Percentiles rank a stretch among this genome's conserved stretches.
Evolutionary conservation across 2,113 vertebrate species (phyloP).

Genomic region (Sigmodon hispidus): DNA sequence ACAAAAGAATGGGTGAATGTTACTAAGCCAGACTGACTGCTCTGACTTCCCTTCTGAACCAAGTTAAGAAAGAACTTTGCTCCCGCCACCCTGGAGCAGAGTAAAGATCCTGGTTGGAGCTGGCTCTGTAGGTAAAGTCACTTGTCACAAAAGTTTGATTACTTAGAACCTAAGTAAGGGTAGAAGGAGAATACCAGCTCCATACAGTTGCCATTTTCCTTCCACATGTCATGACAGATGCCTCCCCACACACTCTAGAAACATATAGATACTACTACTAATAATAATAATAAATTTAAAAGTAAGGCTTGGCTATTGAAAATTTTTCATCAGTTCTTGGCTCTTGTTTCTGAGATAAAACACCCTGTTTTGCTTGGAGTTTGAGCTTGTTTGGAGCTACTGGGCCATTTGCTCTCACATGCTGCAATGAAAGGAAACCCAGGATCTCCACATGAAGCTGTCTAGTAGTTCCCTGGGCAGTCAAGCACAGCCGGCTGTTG

Average conservation of each 20-base stretch:
- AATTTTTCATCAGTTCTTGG: not conserved
- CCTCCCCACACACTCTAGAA: not conserved
- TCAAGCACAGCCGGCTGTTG: not conserved
- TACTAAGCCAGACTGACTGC: not conserved
- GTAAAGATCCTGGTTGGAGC: not conserved
- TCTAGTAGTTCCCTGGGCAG: not conserved
- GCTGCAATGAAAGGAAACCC: not conserved
- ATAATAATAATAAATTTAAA: not conserved
- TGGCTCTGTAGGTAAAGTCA: not conserved
- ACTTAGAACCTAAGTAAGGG: not conserved
- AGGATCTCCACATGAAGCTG: not conserved
- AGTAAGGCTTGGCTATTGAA: not conserved
- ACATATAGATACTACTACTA: not conserved
- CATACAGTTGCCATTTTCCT: not conserved
- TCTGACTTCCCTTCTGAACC: constrained; percentile 6
- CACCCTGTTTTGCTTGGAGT: not conserved
- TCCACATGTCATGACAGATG: not conserved
- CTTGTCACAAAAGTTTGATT: not conserved
- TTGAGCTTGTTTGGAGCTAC: not conserved
- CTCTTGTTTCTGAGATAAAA: not conserved
- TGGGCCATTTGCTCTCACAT: not conserved
- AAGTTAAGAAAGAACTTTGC: not conserved
- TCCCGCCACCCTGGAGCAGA: not conserved
- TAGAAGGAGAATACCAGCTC: not conserved
- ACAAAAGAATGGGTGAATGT: not conserved